Evolutionary conservation across 2,113 vertebrate species (phyloP).

Genomic region (Odobenus rosmarus): DNA sequence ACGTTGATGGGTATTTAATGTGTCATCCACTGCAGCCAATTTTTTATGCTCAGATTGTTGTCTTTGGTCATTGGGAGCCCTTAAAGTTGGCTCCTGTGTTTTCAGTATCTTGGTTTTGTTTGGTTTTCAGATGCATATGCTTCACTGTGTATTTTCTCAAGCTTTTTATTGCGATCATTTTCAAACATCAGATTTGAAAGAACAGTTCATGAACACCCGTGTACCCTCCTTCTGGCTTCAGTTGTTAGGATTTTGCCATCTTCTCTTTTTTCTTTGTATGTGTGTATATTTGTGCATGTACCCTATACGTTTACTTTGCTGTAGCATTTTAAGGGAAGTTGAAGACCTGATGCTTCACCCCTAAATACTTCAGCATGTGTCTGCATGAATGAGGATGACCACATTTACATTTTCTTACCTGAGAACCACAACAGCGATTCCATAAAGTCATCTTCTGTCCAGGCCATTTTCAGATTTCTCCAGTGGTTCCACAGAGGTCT

Average conservation of each 20-base stretch:
- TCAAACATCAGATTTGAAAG: constrained; percentile 23
- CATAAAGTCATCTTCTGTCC: not conserved
- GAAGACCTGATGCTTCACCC: not conserved
- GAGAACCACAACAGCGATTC: not conserved
- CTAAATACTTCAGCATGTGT: not conserved
- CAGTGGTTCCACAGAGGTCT: not conserved
- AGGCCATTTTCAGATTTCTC: not conserved
- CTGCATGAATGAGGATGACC: not conserved
- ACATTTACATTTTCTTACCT: not conserved
- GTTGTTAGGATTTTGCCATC: not conserved
- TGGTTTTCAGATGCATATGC: not conserved
- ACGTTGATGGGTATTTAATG: not conserved
- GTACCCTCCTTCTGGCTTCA: not conserved
- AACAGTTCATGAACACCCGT: not conserved
- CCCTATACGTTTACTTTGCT: not conserved
- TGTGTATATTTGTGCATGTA: not conserved
- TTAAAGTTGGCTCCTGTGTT: not conserved
- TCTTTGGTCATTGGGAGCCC: not conserved
- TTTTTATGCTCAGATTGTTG: not conserved
- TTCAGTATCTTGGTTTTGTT: not conserved
- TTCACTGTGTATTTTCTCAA: not conserved
- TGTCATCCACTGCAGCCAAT: not conserved
- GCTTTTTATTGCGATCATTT: not conserved
- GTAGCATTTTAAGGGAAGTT: not conserved
- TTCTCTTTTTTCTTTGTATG: not conserved